Evolutionary conservation across 1,140 invertebrate species (phyloP).

Genomic region (Lithobius niger): DNA sequence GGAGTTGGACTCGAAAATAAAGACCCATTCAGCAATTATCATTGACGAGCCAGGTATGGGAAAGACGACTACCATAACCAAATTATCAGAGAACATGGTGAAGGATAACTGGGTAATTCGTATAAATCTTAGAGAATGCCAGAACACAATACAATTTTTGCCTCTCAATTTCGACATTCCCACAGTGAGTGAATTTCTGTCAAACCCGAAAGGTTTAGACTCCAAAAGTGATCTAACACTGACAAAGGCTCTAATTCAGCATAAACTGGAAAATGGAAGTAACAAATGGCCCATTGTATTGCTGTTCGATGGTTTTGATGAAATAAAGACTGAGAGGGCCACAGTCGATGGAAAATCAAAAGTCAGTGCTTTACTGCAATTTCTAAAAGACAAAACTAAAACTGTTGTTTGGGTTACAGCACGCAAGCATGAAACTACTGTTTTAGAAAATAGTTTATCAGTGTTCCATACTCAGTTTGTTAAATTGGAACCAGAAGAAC

Average conservation of each 20-base stretch:
- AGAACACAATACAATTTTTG: neutral
- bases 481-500: conserved; percentile 6
- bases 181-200: neutral
- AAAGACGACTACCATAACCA: neutral
- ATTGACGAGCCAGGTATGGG: neutral
- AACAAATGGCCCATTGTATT: neutral
- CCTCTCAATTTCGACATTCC: neutral
- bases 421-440: neutral
- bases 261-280: neutral
- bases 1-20: neutral
- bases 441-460: conserved; percentile 3
- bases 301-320: conserved; percentile 14
- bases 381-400: conserved; percentile 3
- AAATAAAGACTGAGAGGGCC: too few species aligned
- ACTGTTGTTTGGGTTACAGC: conserved; percentile 9
- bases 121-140: neutral
- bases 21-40: neutral
- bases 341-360: conserved; percentile 2
- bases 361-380: neutral
- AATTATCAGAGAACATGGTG: neutral
- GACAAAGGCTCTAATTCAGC: too few species aligned
- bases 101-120: neutral
- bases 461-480: neutral
- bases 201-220: too few species aligned
- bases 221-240: too few species aligned